A percentile compares a stretch with the other conserved stretches of the same genome.
phyloP scores from a whole-genome alignment of 2,888 invertebrate genomes.

The Aspidapion aeneum region DNA sequence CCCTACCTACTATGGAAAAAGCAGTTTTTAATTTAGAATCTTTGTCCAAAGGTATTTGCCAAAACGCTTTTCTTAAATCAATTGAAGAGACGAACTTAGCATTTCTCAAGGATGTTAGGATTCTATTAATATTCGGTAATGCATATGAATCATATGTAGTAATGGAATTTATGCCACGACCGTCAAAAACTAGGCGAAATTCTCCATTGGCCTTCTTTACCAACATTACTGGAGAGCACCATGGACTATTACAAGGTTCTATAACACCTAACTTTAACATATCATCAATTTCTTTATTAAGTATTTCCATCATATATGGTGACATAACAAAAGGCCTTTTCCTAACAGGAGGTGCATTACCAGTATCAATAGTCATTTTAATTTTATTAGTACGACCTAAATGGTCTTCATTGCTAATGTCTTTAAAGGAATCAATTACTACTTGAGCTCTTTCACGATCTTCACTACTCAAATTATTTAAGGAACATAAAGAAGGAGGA shows the following conservation, averaged over 20 bases:
- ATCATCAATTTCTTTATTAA: not conserved
- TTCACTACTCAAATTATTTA: too few species aligned
- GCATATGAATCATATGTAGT: conserved; percentile 20
- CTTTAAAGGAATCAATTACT: conserved; percentile 13
- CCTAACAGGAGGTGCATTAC: not conserved
- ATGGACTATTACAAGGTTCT: not conserved
- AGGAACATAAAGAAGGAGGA: too few species aligned
- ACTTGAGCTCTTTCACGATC: conserved; percentile 2
- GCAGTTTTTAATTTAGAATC: conserved; percentile 31
- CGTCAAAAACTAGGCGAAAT: not conserved
- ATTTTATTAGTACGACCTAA: not conserved
- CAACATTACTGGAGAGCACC: not conserved
- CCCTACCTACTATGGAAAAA: conserved; percentile 34
- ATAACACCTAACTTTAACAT: not conserved
- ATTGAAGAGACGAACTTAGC: conserved; percentile 19
- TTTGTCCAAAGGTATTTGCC: conserved; percentile 18
- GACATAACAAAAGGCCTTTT: not conserved
- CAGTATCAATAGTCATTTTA: not conserved
- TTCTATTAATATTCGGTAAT: too few species aligned
- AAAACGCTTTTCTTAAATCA: conserved; percentile 20
- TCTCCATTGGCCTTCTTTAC: not conserved
- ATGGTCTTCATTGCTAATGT: not conserved
- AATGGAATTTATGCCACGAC: conserved; percentile 7
- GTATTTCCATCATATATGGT: not conserved
- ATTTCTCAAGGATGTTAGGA: too few species aligned